phyloP scores from a whole-genome alignment of 1,140 invertebrate species.

The Hylaeus anthracinus region DNA sequence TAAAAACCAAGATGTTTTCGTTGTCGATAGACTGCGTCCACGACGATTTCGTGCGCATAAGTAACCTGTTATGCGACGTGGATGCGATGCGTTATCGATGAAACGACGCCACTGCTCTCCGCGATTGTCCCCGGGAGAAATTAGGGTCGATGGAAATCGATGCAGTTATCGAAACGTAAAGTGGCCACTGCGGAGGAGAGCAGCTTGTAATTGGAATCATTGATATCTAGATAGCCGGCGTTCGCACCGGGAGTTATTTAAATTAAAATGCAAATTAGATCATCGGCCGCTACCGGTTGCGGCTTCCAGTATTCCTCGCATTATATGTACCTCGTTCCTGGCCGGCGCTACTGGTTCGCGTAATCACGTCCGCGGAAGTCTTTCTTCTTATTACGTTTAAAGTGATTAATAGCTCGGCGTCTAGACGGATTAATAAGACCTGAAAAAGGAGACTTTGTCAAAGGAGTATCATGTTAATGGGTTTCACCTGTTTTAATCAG shows the following conservation, averaged over 20 bases:
- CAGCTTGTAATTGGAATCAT: slow-evolving; percentile 38
- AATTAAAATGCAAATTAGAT: slow-evolving; percentile 48
- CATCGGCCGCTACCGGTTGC: slow-evolving; percentile 5
- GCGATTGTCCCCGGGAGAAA: slow-evolving; percentile 18
- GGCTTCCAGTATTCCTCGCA: background rate
- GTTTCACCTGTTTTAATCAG: too few species aligned
- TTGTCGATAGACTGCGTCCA: too few species aligned
- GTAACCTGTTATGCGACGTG: slow-evolving; percentile 13
- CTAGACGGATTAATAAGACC: too few species aligned
- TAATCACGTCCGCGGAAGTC: background rate
- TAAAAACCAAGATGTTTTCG: background rate
- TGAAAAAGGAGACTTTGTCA: too few species aligned
- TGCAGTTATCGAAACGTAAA: background rate
- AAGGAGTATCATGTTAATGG: too few species aligned
- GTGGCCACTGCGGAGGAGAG: too few species aligned
- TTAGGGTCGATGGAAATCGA: slow-evolving; percentile 1
- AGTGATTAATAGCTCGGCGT: background rate
- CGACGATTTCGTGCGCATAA: background rate
- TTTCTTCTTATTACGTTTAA: background rate
- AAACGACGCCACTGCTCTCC: slow-evolving; percentile 13
- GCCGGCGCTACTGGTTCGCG: background rate
- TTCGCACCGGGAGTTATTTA: slow-evolving; percentile 13
- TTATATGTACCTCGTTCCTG: background rate
- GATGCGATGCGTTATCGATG: slow-evolving; percentile 17
- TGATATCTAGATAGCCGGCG: slow-evolving; percentile 20